Base-by-base conservation (phyloP, 92 coral and sea anemone genomes). In the Blastomussa wellsi region DNA sequence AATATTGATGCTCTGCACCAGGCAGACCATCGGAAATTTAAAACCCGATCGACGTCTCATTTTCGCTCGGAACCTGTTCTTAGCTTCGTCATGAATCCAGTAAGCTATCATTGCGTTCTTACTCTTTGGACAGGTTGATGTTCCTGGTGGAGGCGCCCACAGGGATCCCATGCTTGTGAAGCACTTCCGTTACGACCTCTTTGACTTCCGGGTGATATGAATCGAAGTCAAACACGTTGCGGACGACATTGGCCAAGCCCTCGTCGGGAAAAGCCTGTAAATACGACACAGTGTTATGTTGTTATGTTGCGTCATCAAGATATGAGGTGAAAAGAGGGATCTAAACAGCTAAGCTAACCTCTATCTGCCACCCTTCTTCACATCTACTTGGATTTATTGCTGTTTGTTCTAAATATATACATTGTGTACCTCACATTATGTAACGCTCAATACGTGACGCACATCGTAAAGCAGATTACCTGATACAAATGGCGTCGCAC, bases 221-320 rank as follows among this genome's bases (percentile, higher is more conserved):
- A 75, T 96, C 99, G 85, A 96, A 96, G 84, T 96, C 99, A 81
- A 96, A 96, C 80, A 96, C 99, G 66, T 96, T 96, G 70, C 99
- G 99, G 57, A 96, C 99, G 11, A 94, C 98, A 59, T 92, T 92
- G 9, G 96, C 96, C 75, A 96, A 88, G 31, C 98, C 98, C 76
- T 96, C 98, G 32, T 90, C 91, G 35, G 98, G 94, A 76, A 92
- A 96, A 41, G 93, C 98, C 98, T 96, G 71, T 15, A 59, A 83
- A 44, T 17, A 72, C 17, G 19, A 39, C 0, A 60, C 0, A 60
- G 39, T 14, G 11, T 1, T 35, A 12, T 69, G 70, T 14, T n/a
- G 49, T 44, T 44, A 44, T 3, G 49, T 0, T 44, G 11, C 0
- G 8, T 3, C 49, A 8, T 0, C 49, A n/a, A n/a, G n/a, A n/a